Percentiles rank a stretch among this genome's conserved stretches.
Evolutionary conservation across 2,113 vertebrate genomes (phyloP).

Genomic region (Dendrocopos noguchii): DNA sequence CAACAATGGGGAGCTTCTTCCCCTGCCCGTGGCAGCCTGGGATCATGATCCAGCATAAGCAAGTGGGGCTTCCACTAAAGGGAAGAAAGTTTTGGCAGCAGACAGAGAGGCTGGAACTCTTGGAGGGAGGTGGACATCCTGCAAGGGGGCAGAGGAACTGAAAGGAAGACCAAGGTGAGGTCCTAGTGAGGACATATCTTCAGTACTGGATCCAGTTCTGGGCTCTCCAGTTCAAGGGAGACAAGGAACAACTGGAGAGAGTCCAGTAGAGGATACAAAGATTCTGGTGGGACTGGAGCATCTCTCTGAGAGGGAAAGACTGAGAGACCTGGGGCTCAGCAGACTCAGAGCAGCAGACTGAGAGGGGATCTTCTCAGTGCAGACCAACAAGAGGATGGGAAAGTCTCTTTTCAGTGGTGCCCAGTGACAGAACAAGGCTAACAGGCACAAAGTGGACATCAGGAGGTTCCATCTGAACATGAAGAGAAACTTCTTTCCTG

Average conservation of each 20-base stretch:
- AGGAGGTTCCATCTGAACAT: too few relatives aligned
- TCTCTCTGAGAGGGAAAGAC: too few relatives aligned
- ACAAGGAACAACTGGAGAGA: neutral
- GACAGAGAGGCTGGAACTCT: neutral
- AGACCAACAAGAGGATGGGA: too few relatives aligned
- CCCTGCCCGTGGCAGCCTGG: rapidly evolving
- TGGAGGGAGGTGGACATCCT: neutral
- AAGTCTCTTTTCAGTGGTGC: too few relatives aligned
- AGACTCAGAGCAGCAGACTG: too few relatives aligned
- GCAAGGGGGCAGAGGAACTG: rapidly evolving
- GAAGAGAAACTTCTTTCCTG: too few relatives aligned
- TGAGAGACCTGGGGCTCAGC: too few relatives aligned
- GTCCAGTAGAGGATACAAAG: neutral
- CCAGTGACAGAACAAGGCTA: too few relatives aligned
- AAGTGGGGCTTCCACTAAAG: rapidly evolving
- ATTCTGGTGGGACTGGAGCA: neutral
- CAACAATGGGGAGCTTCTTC: neutral
- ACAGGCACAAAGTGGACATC: too few relatives aligned
- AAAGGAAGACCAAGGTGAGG: neutral
- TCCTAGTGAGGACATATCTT: neutral
- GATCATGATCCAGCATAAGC: neutral
- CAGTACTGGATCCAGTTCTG: neutral
- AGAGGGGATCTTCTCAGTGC: too few relatives aligned
- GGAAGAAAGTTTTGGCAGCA: neutral
- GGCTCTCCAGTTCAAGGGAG: neutral